Evolutionary conservation across 2,888 invertebrate genomes (phyloP).

Genomic region (Tinea semifulvella): DNA sequence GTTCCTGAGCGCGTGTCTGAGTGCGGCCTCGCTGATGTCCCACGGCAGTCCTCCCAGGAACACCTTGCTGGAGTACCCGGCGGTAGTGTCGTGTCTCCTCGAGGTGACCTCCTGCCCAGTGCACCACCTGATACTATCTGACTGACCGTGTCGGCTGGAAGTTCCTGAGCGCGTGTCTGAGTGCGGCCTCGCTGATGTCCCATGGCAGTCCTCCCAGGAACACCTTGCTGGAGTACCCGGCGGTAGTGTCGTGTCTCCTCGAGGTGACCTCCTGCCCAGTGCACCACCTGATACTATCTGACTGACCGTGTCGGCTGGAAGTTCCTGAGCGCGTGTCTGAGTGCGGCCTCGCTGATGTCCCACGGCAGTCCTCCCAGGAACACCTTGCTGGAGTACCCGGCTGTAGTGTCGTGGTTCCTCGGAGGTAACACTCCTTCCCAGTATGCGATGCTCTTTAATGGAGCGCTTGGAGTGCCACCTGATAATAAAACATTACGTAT

Average conservation of each 20-base stretch:
- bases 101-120: too few species aligned
- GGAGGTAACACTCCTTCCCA: constrained; percentile 90
- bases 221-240: constrained; percentile 89
- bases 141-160: constrained; percentile 83
- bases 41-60: constrained; percentile 97
- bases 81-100: constrained; percentile 75
- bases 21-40: constrained; percentile 90
- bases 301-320: constrained; percentile 83
- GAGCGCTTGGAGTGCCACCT: neutral
- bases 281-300: too few species aligned
- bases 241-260: constrained; percentile 75
- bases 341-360: constrained; percentile 90
- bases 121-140: too few species aligned
- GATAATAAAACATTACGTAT: too few species aligned
- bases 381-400: constrained; percentile 89
- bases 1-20: constrained; percentile 84
- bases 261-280: too few species aligned
- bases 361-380: constrained; percentile 97
- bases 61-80: constrained; percentile 89
- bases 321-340: constrained; percentile 84
- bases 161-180: constrained; percentile 84
- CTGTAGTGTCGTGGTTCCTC: constrained; percentile 73
- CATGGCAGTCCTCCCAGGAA: constrained; percentile 97
- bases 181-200: constrained; percentile 90
- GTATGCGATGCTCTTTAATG: constrained; percentile 22